Conservation (phyloP, 2,113 vertebrate genomes). For the Naja naja region DNA sequence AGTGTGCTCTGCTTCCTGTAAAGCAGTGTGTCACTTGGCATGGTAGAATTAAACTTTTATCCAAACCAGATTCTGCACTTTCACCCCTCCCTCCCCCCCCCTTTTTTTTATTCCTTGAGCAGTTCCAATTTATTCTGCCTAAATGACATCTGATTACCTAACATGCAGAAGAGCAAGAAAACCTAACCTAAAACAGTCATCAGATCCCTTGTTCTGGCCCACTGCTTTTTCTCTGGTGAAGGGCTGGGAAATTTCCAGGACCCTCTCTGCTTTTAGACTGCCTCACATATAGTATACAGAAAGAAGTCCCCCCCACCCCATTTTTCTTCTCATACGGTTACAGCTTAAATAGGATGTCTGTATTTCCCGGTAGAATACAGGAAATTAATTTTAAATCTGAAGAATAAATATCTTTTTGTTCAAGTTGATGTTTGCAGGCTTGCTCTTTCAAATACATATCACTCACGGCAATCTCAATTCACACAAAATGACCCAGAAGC, state of each 20-base stretch:
- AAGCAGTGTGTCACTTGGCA: constrained; percentile 81
- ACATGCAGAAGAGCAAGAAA: constrained; percentile 70
- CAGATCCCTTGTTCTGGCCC: constrained; percentile 55
- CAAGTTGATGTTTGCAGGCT: constrained; percentile 67
- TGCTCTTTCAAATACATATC: constrained; percentile 65
- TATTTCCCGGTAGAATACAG: constrained; percentile 67
- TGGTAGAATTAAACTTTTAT: constrained; percentile 89
- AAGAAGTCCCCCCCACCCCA: constrained; percentile 22
- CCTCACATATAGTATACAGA: constrained; percentile 68
- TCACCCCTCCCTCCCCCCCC: constrained; percentile 68
- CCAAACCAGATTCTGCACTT: constrained; percentile 89
- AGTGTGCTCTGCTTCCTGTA: constrained; percentile 82
- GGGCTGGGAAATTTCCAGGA: constrained; percentile 63
- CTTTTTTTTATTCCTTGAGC: constrained; percentile 79
- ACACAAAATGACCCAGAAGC: constrained; percentile 64
- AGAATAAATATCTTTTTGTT: constrained; percentile 73
- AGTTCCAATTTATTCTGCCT: constrained; percentile 85
- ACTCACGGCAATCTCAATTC: constrained; percentile 57
- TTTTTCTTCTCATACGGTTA: constrained; percentile 70
- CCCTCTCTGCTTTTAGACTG: constrained; percentile 67
- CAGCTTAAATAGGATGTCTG: constrained; percentile 65
- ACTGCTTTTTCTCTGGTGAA: constrained; percentile 45
- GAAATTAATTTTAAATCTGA: constrained; percentile 81
- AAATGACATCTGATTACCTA: constrained; percentile 82
- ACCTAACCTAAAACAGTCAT: constrained; percentile 70